Evolutionary conservation across 2,888 invertebrate genomes (phyloP), one percentile per base, ranked within the genome.

Genomic region (Ypsolopha sequella): DNA sequence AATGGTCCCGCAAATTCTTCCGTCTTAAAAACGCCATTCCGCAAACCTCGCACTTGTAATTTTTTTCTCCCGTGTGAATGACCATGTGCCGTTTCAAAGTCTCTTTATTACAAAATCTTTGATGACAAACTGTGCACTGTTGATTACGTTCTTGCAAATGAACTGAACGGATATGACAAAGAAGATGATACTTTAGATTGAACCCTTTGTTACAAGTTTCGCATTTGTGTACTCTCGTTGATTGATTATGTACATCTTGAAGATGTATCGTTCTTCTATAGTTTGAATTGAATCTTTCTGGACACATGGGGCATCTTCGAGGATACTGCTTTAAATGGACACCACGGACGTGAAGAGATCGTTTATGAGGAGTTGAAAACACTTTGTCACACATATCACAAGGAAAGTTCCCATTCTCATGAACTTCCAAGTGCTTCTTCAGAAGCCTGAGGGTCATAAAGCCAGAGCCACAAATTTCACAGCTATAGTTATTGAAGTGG

Each of bases 81-180:
- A 88, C 82, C 86, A 88, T 87, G 54, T 89, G 89, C 1, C 88
- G 68, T 53, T 88, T 89, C 57, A 89, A 63, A 7, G 88, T 88
- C 52, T 88, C 88, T 58, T 88, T 89, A 35, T 87, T 86, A 55
- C 82, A 87, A 58, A 89, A 89, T 57, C 87, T 76, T 48, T 87
- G 87, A 3, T 77, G 72, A 52, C 89, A 89, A 1, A 88, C 70
- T 52, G 86, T 84, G 48, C 89, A 89, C 56, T 87, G 82, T 54
- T 87, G 88, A 41, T 81, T 88, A 65, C 78, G 76, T 62, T 76
- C 88, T 62, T 76, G 88, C 35, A 76, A 64, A 63, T 80, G 89
- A 43, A 77, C 87, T 0, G 84, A 86, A 0, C 78, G 66, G 0
- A 73, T 75, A 52, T 87, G 87, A 52, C 81, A 81, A n/a, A 80